phyloP scores from a whole-genome alignment of 2,888 invertebrate species.

The Scaeva pyrastri region DNA sequence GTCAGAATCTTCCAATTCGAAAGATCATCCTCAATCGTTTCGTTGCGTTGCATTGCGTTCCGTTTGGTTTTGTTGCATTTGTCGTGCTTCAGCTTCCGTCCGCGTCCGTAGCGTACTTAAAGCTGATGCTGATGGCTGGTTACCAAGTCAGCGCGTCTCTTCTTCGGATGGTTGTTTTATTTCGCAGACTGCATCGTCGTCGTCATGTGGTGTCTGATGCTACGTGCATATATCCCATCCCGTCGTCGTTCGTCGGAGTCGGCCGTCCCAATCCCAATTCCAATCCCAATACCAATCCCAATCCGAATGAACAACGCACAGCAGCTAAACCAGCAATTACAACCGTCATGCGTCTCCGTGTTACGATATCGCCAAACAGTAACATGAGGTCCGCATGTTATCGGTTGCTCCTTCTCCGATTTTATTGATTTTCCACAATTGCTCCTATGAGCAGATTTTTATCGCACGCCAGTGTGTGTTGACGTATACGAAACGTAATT shows the following conservation, averaged over 20 bases:
- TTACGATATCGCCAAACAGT: constrained; percentile 75
- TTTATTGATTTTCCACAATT: constrained; percentile 76
- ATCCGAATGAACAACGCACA: constrained; percentile 61
- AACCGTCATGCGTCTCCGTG: constrained; percentile 74
- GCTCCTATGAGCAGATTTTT: constrained; percentile 74
- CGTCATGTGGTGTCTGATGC: background rate
- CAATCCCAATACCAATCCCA: background rate
- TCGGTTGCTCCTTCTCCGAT: constrained; percentile 76
- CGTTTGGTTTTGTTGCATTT: constrained; percentile 17
- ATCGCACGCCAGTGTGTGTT: constrained; percentile 66
- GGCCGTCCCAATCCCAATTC: too few species aligned
- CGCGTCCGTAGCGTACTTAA: constrained; percentile 2
- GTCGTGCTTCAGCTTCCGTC: constrained; percentile 13
- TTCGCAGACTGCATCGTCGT: constrained; percentile 21
- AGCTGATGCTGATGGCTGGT: constrained; percentile 3
- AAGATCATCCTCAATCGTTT: constrained; percentile 73
- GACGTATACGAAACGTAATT: constrained; percentile 76
- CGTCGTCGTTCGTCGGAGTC: too few species aligned
- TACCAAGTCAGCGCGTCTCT: too few species aligned
- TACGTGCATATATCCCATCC: too few species aligned
- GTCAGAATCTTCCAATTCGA: constrained; percentile 67
- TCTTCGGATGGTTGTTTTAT: background rate
- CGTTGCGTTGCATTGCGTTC: constrained; percentile 12
- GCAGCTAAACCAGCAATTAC: constrained; percentile 71
- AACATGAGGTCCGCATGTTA: constrained; percentile 75